A percentile compares a stretch with the other conserved stretches of the same genome.
phyloP scores from a whole-genome alignment of 2,113 vertebrate species.

The Morone saxatilis region DNA sequence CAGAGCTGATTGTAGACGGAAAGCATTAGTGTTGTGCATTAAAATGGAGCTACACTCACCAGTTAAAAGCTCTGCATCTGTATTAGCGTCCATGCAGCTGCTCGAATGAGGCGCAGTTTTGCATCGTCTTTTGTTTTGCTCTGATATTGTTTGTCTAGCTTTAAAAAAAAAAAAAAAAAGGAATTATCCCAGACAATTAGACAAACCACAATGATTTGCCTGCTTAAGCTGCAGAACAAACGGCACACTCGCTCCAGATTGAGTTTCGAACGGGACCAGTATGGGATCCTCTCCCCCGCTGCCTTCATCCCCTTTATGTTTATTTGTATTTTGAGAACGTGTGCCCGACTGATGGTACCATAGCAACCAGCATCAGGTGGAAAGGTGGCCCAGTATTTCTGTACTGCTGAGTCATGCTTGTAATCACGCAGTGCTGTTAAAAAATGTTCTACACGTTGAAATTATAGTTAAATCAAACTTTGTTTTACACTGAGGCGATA shows the following conservation, averaged over 20 bases:
- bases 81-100: not conserved
- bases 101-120: not conserved
- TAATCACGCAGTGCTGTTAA: slow-evolving; percentile 5
- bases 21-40: slow-evolving; percentile 6
- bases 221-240: not conserved
- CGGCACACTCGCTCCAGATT: not conserved
- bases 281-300: slow-evolving; percentile 28
- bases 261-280: slow-evolving; percentile 5
- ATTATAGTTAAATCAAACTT: not conserved
- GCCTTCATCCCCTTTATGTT: slow-evolving; percentile 57
- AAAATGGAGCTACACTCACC: not conserved
- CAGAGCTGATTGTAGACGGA: not conserved
- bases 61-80: not conserved
- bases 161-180: not conserved
- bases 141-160: slow-evolving; percentile 4
- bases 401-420: slow-evolving; percentile 59
- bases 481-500: not conserved
- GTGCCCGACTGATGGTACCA: slow-evolving; percentile 51
- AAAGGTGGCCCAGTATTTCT: slow-evolving; percentile 57
- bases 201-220: not conserved
- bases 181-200: not conserved
- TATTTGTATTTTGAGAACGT: slow-evolving; percentile 68
- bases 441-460: not conserved
- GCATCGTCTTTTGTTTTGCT: not conserved
- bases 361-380: slow-evolving; percentile 67